Conservation (phyloP, 2,888 invertebrate species). For the Plutella xylostella region DNA sequence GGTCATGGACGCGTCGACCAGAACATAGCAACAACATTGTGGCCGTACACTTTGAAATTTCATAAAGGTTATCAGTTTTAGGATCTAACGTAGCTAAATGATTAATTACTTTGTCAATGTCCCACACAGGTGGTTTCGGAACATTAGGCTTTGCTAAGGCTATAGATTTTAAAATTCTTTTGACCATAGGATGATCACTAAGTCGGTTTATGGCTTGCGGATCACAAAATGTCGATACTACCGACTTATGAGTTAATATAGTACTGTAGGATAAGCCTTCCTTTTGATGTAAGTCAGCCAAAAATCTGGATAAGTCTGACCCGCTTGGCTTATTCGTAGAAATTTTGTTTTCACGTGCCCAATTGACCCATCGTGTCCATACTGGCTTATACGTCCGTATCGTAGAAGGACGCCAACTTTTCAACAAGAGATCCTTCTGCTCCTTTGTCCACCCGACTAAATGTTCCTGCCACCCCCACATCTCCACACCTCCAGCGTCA, state of each 20-base stretch:
- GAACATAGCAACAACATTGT: not conserved
- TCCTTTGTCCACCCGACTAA: not conserved
- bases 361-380: not conserved
- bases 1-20: not conserved
- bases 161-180: not conserved
- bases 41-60: not conserved
- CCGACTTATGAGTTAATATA: not conserved
- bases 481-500: not conserved
- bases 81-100: not conserved
- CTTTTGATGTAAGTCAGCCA: not conserved
- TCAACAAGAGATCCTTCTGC: not conserved
- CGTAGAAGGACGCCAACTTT: constrained; percentile 1
- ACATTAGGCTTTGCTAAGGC: not conserved
- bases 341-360: not conserved
- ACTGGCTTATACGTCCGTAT: not conserved
- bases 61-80: not conserved
- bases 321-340: not conserved
- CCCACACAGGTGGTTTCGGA: not conserved
- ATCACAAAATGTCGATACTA: constrained; percentile 1
- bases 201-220: not conserved
- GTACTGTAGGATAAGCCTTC: not conserved
- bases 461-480: constrained; percentile 1
- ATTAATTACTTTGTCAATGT: not conserved
- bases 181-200: not conserved
- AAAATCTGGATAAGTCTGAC: not conserved